Evolutionary conservation across 2,113 vertebrate genomes (phyloP), one percentile per base, ranked within the genome.

Genomic region (Siniperca knerii): DNA sequence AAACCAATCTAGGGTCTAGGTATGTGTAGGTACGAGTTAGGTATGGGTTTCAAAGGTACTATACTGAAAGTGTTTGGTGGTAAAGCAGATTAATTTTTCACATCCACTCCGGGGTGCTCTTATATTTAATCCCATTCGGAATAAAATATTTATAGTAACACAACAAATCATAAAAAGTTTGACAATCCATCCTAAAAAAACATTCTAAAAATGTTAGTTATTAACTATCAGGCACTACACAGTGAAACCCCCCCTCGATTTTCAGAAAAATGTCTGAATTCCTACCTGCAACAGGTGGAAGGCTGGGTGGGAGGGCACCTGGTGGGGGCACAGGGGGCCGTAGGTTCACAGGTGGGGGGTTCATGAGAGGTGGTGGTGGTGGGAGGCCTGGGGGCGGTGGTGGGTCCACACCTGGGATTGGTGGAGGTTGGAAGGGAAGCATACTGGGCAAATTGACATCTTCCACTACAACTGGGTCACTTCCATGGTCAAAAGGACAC

Each of bases 401-500:
- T 71, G 96, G 94, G 73, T 97, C 98, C 93, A 97, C 97, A 4
- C 97, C 97, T 86, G 97, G 97, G 72, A 97, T 96, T 42, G 97
- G 97, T 25, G 97, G 98, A 54, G 97, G 96, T 87, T 97, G 98
- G 90, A 99, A 99, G 86, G 98, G 97, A 84, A 99, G 93, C 85
- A 99, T 99, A 89, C 94, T 97, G 87, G 98, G 98, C 90, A 99
- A 95, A 94, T 98, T 99, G 77, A 98, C 98, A 86, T 99, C 98
- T 94, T 99, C 98, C 89, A 99, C 98, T 60, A 99, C 97, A 68
- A 99, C 98, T 0, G 99, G 99, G 93, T 99, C 98, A 5, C 97
- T 99, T 91, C 98, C 98, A 37, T 99, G 98, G 94, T 99, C 98
- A 79, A 99, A 99, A 70, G 97, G 98, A 92, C 98, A 99, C 97